Conservation (phyloP, 2,113 vertebrate genomes). For the Drymodes brunneopygia region DNA sequence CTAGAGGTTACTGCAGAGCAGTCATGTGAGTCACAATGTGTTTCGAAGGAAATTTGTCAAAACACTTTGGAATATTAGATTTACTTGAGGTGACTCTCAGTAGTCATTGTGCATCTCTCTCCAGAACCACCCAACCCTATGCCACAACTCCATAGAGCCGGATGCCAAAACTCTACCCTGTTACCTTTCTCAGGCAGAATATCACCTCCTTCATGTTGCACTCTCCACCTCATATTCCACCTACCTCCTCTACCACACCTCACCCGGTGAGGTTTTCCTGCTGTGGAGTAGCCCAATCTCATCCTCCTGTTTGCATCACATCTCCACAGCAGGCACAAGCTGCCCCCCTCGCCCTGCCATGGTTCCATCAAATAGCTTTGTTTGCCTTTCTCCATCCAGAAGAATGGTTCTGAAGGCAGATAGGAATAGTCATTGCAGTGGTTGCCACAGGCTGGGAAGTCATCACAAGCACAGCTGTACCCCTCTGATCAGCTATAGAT, state of each 20-base stretch:
- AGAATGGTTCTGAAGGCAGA: background rate
- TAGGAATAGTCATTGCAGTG: background rate
- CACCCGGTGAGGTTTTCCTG: background rate
- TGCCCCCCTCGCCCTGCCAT: background rate
- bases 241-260: background rate
- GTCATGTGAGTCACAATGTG: background rate
- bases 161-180: background rate
- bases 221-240: background rate
- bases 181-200: background rate
- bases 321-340: background rate
- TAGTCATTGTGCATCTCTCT: background rate
- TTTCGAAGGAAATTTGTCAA: background rate
- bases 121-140: background rate
- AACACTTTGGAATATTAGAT: background rate
- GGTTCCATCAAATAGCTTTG: background rate
- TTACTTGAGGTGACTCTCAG: background rate
- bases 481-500: background rate
- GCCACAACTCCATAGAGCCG: background rate
- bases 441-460: background rate
- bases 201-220: background rate
- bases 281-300: background rate
- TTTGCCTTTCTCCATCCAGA: background rate
- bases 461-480: background rate
- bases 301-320: background rate
- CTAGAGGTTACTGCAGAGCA: constrained; percentile 22